phyloP scores from a whole-genome alignment of 2,888 invertebrate genomes.

The Dorcus hopei region DNA sequence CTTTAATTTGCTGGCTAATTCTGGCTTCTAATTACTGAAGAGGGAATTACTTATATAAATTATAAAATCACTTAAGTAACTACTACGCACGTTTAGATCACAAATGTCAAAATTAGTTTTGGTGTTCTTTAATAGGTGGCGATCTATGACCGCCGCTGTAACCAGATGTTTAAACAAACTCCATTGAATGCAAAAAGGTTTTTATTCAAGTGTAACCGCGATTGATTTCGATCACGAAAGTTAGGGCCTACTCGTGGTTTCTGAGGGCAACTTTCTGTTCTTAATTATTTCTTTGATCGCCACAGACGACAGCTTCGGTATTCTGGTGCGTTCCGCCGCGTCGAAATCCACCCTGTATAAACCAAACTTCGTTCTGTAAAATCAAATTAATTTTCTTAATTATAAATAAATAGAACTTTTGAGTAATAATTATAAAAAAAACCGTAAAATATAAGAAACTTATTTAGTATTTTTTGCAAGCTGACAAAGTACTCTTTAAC shows the following conservation, averaged over 20 bases:
- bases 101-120: too few species aligned
- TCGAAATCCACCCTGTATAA: constrained; percentile 12
- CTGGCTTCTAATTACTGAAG: too few species aligned
- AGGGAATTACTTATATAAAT: too few species aligned
- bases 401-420: background rate
- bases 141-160: too few species aligned
- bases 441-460: too few species aligned
- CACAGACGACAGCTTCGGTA: constrained; percentile 14
- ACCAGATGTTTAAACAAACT: background rate
- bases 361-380: constrained; percentile 12
- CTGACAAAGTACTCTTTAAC: too few species aligned
- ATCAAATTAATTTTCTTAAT: background rate
- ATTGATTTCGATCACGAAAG: background rate
- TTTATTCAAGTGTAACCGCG: background rate
- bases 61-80: too few species aligned
- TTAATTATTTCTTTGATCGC: constrained; percentile 13
- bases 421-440: too few species aligned
- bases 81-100: too few species aligned
- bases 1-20: too few species aligned
- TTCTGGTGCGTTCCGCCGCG: constrained; percentile 6
- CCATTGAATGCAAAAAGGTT: background rate
- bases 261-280: constrained; percentile 11
- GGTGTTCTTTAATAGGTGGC: too few species aligned
- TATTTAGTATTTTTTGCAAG: too few species aligned
- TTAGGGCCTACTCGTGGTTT: constrained; percentile 11